Base-by-base conservation (phyloP, 1,140 invertebrate genomes). In the Caerostris darwini region DNA sequence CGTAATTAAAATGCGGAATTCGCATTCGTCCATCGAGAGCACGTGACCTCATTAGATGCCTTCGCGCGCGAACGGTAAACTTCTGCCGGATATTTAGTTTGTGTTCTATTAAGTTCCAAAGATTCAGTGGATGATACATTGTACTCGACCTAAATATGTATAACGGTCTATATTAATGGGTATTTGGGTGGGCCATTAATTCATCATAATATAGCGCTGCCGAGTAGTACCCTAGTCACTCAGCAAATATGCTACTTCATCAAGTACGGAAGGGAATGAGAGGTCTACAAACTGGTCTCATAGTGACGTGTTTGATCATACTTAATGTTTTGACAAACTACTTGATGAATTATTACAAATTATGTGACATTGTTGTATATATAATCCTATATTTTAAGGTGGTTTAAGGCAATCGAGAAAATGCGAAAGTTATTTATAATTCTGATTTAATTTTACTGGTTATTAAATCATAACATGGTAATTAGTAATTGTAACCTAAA, bases 21-120 rank as follows among this genome's bases (percentile, higher is more conserved):
- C 69, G 64, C 89, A 90, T 90, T 90, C 89, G 89, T 90, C 89
- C 81, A 77, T 89, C 89, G 6, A 7, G 89, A 59, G 56, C 89
- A 77, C 56, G 71, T 90, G 89, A 90, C 69, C 89, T 56, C 89
- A 90, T 90, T 90, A 77, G 71, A 53, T 57, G 89, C 67, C 34
- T 81, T 90, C 54, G 53, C 89, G 34, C 34, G 53, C 8, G 34
- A 59, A 59, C 53, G 10, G 54, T 54, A 67, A 67, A 69, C 34
- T 50, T 67, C 56, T 54, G 17, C 17, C 19, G 50, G 14, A 69
- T 17, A 53, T 67, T 64, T 87, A 50, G 85, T 87, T 83, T 56
- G 81, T 54, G 81, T 5, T n/a, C 17, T 5, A 53, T 53, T 57
- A 56, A 57, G 53, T 56, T 19, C 81, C 53, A n/a, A 6, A 34